Evolutionary conservation across 2,888 invertebrate genomes (phyloP).

Genomic region (Netelia melanura): DNA sequence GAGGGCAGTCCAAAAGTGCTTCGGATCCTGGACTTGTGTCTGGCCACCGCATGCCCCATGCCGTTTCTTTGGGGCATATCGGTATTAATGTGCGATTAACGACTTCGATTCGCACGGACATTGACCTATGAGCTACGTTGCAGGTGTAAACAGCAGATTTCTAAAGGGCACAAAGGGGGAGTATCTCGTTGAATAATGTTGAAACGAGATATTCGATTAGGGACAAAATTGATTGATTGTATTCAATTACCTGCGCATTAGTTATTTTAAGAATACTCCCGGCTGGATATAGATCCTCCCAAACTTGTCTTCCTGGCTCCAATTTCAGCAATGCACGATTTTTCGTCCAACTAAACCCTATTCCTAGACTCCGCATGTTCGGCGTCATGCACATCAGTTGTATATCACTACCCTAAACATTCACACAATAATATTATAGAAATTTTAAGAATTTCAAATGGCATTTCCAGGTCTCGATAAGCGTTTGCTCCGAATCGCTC

Average conservation of each 20-base stretch:
- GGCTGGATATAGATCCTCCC: conserved; percentile 94
- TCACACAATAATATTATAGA: conserved; percentile 17
- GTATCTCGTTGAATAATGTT: no score
- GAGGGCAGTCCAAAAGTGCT: conserved; percentile 88
- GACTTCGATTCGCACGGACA: conserved; percentile 89
- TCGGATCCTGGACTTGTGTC: conserved; percentile 91
- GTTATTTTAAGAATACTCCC: conserved; percentile 93
- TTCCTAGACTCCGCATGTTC: conserved; percentile 85
- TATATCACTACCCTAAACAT: conserved; percentile 88
- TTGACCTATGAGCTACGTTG: conserved; percentile 88
- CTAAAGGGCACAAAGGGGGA: conserved; percentile 83
- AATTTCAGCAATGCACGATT: conserved; percentile 91
- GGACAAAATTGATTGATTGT: not conserved
- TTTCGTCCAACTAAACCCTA: conserved; percentile 94
- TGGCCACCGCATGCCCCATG: conserved; percentile 88
- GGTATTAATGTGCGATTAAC: conserved; percentile 87
- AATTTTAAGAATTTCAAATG: not conserved
- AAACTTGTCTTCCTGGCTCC: conserved; percentile 91
- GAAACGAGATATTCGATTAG: not conserved
- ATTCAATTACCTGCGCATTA: conserved; percentile 88
- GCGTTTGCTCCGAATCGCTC: not conserved
- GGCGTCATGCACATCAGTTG: conserved; percentile 90
- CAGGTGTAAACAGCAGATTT: conserved; percentile 93
- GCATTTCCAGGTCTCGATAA: not conserved
- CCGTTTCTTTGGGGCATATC: conserved; percentile 87